Evolutionary conservation across 2,113 vertebrate genomes (phyloP).

Genomic region (Actinemys pallida): DNA sequence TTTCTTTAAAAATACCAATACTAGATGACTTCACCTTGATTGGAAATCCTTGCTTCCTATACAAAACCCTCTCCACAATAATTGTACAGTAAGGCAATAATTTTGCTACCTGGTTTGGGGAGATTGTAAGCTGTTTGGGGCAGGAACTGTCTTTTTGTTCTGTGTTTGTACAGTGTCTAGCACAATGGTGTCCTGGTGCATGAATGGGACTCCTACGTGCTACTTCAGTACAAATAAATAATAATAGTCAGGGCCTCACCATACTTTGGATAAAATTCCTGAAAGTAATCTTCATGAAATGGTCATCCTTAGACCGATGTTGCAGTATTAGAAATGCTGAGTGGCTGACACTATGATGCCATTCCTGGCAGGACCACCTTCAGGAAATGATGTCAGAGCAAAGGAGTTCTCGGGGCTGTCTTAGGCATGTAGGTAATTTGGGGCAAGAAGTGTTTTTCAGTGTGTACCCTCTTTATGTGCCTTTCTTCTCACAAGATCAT

Average conservation of each 20-base stretch:
- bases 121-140: not conserved
- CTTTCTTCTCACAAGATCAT: not conserved
- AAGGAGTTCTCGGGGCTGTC: not conserved
- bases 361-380: not conserved
- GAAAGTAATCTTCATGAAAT: not conserved
- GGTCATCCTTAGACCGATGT: not conserved
- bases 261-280: not conserved
- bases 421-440: not conserved
- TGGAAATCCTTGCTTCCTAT: not conserved
- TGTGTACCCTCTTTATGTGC: not conserved
- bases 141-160: not conserved
- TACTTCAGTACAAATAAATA: not conserved
- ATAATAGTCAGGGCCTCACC: not conserved
- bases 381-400: not conserved
- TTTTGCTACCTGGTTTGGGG: not conserved
- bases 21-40: rapidly evolving
- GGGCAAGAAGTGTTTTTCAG: not conserved
- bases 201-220: not conserved
- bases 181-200: not conserved
- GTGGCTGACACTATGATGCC: not conserved
- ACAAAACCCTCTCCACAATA: not conserved
- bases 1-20: not conserved
- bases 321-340: not conserved
- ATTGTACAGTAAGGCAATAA: not conserved
- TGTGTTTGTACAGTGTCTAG: not conserved